Conservation (phyloP, 2,797 vertebrate species). For the Geotrypetes seraphini region DNA sequence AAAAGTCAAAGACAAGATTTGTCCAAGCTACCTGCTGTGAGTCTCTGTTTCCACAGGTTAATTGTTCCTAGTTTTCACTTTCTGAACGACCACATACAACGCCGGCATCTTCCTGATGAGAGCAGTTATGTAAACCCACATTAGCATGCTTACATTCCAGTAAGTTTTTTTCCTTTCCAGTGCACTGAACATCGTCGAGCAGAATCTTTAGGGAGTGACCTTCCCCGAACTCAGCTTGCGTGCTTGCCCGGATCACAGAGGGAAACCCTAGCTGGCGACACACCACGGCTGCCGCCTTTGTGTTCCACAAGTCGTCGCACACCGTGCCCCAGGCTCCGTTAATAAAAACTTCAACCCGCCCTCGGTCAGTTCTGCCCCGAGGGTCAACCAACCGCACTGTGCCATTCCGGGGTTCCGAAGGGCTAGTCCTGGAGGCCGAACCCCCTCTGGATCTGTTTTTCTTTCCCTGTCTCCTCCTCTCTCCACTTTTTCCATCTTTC, state of each 20-base stretch:
- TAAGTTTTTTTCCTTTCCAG: conserved; percentile 63
- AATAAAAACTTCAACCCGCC: conserved; percentile 74
- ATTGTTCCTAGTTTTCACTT: neutral
- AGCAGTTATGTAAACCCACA: conserved; percentile 71
- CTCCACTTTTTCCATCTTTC: conserved; percentile 24
- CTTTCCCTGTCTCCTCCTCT: conserved; percentile 20
- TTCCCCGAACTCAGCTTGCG: conserved; percentile 77
- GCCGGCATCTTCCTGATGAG: conserved; percentile 78
- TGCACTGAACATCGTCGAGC: conserved; percentile 79
- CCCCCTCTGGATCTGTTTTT: conserved; percentile 41
- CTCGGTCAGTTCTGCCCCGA: conserved; percentile 37
- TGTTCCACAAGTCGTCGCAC: conserved; percentile 80
- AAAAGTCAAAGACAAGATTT: too few relatives aligned
- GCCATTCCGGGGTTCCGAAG: conserved; percentile 26
- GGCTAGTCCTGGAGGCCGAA: neutral
- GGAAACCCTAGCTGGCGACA: conserved; percentile 81
- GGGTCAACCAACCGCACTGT: conserved; percentile 60
- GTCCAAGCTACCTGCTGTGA: too few relatives aligned
- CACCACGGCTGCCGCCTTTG: conserved; percentile 60
- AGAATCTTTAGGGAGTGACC: conserved; percentile 64
- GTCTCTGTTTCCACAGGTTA: too few relatives aligned
- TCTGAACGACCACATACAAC: conserved; percentile 67
- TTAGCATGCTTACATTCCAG: conserved; percentile 69
- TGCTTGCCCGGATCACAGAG: conserved; percentile 57
- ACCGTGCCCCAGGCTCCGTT: conserved; percentile 78